Evolutionary conservation across 1,140 invertebrate species (phyloP).

Genomic region (Achatina immaculata): DNA sequence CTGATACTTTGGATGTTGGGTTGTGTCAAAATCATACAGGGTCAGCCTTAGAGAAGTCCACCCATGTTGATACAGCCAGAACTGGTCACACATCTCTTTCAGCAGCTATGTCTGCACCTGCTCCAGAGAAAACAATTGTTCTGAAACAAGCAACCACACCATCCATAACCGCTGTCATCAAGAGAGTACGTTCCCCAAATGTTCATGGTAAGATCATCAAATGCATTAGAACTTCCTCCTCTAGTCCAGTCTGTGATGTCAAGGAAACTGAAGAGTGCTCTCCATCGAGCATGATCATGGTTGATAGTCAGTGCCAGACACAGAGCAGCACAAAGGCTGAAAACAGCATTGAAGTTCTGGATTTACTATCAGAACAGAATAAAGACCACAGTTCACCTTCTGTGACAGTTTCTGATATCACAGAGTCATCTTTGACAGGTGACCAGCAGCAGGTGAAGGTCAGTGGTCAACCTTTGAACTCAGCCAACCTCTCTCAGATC

Average conservation of each 20-base stretch:
- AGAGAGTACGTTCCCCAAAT: conserved; percentile 1
- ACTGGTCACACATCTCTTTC: neutral
- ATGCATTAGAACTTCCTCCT: neutral
- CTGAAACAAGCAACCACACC: neutral
- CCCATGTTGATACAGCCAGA: neutral
- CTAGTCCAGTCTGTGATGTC: neutral
- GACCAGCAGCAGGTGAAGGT: neutral
- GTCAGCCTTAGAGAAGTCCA: neutral
- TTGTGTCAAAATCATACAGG: too few relatives aligned
- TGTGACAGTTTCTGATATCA: neutral
- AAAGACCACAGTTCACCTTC: neutral
- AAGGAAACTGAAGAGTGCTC: neutral
- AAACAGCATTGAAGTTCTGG: neutral
- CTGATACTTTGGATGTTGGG: neutral
- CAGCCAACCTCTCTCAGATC: conserved; percentile 12
- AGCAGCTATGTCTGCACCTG: neutral
- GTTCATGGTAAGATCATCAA: conserved; percentile 30
- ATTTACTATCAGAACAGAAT: neutral
- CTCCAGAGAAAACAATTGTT: neutral
- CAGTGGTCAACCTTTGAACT: neutral
- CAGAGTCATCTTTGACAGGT: neutral
- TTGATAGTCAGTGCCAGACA: neutral
- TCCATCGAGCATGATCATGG: neutral
- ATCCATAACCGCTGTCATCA: neutral
- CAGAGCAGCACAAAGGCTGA: neutral